Conservation (phyloP, 1,140 invertebrate species). For the Calosoma granatense region DNA sequence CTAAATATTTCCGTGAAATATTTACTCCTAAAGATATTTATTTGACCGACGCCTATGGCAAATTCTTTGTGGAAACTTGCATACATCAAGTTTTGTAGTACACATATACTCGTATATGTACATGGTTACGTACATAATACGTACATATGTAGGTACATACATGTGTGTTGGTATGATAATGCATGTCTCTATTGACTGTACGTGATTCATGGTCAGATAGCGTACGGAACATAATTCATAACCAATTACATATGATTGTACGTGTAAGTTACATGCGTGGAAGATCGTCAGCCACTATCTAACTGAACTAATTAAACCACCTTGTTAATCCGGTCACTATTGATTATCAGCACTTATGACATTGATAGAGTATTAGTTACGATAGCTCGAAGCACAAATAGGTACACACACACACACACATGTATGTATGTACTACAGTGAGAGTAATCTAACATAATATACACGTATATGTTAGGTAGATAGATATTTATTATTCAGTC, state of each 20-base stretch:
- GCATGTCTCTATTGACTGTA: background rate
- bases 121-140: too few relatives aligned
- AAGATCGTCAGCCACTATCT: background rate
- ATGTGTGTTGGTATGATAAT: background rate
- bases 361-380: background rate
- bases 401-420: too few relatives aligned
- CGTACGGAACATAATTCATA: background rate
- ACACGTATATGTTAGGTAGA: too few relatives aligned
- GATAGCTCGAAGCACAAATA: too few relatives aligned
- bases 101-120: too few relatives aligned
- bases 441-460: too few relatives aligned
- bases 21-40: too few relatives aligned
- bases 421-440: too few relatives aligned
- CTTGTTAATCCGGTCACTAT: background rate
- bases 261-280: background rate
- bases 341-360: background rate
- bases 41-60: background rate
- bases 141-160: background rate
- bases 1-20: too few relatives aligned
- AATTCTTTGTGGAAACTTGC: background rate
- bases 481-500: too few relatives aligned
- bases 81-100: background rate
- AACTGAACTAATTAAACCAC: background rate
- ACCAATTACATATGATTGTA: background rate
- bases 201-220: background rate